A percentile compares a stretch with the other conserved stretches of the same genome.
Evolutionary conservation across 2,888 invertebrate species (phyloP).

Genomic region (Drosophila falleni): DNA sequence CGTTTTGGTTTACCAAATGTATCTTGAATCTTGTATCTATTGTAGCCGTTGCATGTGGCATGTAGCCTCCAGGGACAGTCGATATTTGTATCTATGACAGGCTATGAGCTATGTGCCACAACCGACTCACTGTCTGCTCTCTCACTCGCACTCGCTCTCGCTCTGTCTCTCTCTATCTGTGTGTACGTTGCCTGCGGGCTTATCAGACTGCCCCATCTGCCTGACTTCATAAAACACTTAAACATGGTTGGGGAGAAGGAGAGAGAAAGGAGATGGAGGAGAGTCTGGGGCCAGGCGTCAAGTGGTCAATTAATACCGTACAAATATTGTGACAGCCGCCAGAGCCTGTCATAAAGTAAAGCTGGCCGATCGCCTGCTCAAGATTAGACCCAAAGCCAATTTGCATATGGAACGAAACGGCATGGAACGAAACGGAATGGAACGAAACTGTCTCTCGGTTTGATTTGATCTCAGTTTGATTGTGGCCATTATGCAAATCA

Average conservation of each 20-base stretch:
- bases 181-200: constrained; percentile 49
- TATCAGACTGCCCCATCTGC: constrained; percentile 68
- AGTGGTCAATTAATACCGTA: constrained; percentile 78
- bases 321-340: constrained; percentile 79
- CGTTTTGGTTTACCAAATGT: constrained; percentile 30
- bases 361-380: constrained; percentile 25
- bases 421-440: too few species aligned
- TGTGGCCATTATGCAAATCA: constrained; percentile 70
- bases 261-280: too few species aligned
- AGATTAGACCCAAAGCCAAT: constrained; percentile 52
- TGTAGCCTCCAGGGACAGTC: constrained; percentile 47
- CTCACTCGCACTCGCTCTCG: background rate
- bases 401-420: constrained; percentile 53
- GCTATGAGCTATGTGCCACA: constrained; percentile 61
- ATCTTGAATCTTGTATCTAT: constrained; percentile 57
- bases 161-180: background rate
- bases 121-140: constrained; percentile 1
- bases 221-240: constrained; percentile 79
- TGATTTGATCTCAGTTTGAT: constrained; percentile 9
- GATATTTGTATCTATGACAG: constrained; percentile 59
- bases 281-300: constrained; percentile 62
- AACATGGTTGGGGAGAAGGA: constrained; percentile 32
- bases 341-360: constrained; percentile 69
- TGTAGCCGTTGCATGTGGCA: constrained; percentile 57
- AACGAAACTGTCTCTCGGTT: background rate